Evolutionary conservation across 2,888 invertebrate species (phyloP), one percentile per base, ranked within the genome.

Genomic region (Bugulina stolonifera): DNA sequence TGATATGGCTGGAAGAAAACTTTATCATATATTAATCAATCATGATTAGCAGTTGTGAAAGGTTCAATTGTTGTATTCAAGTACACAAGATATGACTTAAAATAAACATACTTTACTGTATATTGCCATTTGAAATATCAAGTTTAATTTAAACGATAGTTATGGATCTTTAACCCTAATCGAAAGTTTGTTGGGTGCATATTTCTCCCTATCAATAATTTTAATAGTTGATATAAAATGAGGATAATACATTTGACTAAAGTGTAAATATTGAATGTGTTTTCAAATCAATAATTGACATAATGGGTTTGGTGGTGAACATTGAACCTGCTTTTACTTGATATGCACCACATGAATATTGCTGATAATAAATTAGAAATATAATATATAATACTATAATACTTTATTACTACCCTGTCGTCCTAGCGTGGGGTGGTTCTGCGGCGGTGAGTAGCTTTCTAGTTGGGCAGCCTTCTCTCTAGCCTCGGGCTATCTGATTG

Each of bases 11-110:
- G 34, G 43, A 69, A 69, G 54, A 35, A 69, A n/a, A 69, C 54
- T 69, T 35, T 22, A 35, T 54, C 69, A 25, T 64, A 77, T 71
- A 22, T 54, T 54, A 43, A 43, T 43, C 43, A 43, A 43, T 43
- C 43, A 43, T 43, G 43, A 43, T 43, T 43, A 43, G 5, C 5
- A 43, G 43, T 10, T 43, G 5, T 43, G 18, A 5, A 43, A 43
- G 18, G 43, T 5, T 43, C 10, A 43, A 43, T 43, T 43, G 43
- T 43, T 43, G 43, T 10, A 43, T 43, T 43, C 43, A 18, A 43
- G 43, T 43, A 43, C 43, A 43, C 43, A 43, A 43, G 43, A 5
- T 43, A 43, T 43, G 10, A 43, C 43, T 43, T 18, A 43, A 43
- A 43, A 43, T 43, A 43, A 43, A 43, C 43, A 43, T 18, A 10